These are phyloP conservation scores for Heteractis magnifica DNA, from an alignment of 92 coral and sea anemone genomes.

Conservation along the genomic window DNA sequence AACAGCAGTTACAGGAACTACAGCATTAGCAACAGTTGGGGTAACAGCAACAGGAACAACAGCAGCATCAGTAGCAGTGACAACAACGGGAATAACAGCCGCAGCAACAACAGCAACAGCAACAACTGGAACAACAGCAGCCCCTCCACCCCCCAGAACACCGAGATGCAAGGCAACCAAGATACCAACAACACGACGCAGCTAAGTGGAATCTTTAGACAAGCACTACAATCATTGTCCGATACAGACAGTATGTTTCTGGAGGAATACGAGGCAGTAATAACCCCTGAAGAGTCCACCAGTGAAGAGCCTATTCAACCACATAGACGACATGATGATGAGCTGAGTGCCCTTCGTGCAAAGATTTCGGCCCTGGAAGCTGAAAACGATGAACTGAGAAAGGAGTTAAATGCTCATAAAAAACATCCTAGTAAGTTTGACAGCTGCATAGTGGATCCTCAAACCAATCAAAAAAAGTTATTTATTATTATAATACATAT, in stretches of 20 bases:
- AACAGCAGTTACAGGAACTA: neutral
- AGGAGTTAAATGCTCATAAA: neutral
- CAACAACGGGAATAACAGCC: neutral
- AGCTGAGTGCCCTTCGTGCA: neutral
- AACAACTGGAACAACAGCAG: neutral
- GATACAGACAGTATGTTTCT: neutral
- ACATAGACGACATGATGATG: neutral
- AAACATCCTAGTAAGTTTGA: neutral
- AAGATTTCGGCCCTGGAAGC: neutral
- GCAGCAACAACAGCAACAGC: neutral
- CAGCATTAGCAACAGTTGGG: neutral
- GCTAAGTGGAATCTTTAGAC: neutral
- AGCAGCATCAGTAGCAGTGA: neutral
- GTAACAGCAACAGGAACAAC: neutral
- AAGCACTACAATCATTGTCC: neutral
- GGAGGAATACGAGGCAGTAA: neutral
- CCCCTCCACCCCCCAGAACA: neutral
- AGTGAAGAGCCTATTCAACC: too few species aligned
- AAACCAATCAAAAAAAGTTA: too few species aligned
- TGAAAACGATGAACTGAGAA: neutral
- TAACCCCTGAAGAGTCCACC: neutral
- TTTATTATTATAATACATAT: too few species aligned
- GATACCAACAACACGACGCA: neutral
- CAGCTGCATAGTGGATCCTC: too few species aligned
- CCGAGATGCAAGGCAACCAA: neutral